Conservation (phyloP, 2,113 vertebrate species). For the Callaeas wilsoni region DNA sequence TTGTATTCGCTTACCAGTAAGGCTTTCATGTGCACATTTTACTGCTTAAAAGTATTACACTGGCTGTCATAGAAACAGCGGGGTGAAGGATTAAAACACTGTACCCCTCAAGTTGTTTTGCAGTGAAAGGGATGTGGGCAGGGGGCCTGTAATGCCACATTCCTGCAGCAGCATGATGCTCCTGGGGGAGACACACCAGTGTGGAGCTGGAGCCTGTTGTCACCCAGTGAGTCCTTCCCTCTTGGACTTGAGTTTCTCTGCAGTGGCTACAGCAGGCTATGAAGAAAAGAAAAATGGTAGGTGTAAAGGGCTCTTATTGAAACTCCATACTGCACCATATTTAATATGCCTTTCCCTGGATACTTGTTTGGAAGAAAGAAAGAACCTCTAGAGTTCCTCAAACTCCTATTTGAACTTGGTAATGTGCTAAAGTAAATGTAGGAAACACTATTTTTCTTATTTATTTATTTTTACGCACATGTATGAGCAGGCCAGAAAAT, state of each 20-base stretch:
- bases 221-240: not conserved
- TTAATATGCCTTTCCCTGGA: not conserved
- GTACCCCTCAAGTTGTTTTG: not conserved
- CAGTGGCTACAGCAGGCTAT: not conserved
- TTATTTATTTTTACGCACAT: not conserved
- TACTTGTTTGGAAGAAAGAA: not conserved
- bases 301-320: not conserved
- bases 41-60: not conserved
- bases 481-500: accelerated
- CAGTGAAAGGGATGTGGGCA: accelerated
- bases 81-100: not conserved
- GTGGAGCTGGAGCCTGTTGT: not conserved
- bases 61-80: no score
- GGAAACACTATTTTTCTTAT: not conserved
- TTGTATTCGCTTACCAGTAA: accelerated
- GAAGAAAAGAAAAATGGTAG: not conserved
- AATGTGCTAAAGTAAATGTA: not conserved
- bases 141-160: accelerated
- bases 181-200: accelerated
- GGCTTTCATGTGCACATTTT: not conserved
- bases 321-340: not conserved
- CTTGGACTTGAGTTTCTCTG: not conserved
- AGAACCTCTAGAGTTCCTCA: not conserved
- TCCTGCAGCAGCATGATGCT: accelerated
- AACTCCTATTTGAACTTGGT: not conserved